Evolutionary conservation across 2,113 vertebrate genomes (phyloP).

Genomic region (Orthonyx spaldingii): DNA sequence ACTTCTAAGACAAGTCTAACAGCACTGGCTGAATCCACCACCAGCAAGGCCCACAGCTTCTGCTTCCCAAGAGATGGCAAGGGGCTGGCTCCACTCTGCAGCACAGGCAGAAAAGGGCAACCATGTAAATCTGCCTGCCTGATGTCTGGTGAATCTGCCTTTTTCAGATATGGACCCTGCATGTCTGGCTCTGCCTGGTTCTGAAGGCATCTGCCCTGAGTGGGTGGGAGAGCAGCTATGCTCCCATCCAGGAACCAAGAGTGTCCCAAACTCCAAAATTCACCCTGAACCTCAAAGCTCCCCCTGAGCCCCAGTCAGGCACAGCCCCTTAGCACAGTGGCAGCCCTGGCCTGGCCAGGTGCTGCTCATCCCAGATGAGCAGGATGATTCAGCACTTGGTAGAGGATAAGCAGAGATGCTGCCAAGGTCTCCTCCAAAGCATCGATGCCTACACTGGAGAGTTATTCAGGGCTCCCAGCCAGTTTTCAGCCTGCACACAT

Average conservation of each 20-base stretch:
- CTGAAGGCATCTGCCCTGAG: rapidly evolving
- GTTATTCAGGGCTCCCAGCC: not conserved
- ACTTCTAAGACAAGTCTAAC: not conserved
- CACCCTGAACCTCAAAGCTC: not conserved
- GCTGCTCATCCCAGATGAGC: not conserved
- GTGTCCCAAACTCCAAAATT: not conserved
- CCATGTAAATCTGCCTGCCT: not conserved
- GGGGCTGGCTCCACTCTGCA: not conserved
- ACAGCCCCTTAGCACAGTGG: not conserved
- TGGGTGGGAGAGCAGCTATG: rapidly evolving
- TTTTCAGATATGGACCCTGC: rapidly evolving
- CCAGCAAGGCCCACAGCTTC: not conserved
- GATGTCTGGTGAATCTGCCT: not conserved
- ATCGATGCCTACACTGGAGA: not conserved
- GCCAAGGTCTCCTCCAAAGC: not conserved
- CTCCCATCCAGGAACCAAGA: not conserved
- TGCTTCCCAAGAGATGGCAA: not conserved
- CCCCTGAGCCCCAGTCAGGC: not conserved
- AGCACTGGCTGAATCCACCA: not conserved
- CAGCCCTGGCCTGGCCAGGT: not conserved
- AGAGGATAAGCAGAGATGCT: not conserved
- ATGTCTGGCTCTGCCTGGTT: not conserved
- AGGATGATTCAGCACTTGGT: not conserved
- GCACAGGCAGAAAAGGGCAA: not conserved
- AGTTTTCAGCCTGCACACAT: not conserved